These are phyloP conservation scores for Euleptes europaea DNA, from an alignment of 2,113 vertebrate species.

Conservation along the genomic window DNA sequence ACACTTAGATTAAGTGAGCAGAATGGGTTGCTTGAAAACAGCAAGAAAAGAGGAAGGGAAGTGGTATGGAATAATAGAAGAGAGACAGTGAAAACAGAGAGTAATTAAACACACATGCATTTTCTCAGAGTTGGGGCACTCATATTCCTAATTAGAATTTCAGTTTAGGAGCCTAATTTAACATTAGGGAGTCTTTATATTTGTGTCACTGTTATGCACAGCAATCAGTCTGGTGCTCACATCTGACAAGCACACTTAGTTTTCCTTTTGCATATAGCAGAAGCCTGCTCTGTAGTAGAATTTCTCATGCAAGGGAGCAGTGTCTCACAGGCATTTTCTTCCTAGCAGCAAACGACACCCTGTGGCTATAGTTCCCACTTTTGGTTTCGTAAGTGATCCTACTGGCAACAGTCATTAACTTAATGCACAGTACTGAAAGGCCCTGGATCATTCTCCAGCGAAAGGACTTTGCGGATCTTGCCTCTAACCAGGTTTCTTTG, in stretches of 20 bases:
- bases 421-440: neutral
- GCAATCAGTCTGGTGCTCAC: constrained; percentile 70
- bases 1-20: constrained; percentile 75
- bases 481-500: too few relatives aligned
- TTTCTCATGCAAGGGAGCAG: constrained; percentile 53
- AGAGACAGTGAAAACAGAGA: constrained; percentile 72
- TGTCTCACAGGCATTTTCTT: neutral
- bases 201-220: constrained; percentile 71
- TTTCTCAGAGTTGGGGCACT: constrained; percentile 74
- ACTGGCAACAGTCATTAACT: neutral
- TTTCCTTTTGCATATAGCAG: constrained; percentile 63
- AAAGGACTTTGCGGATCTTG: too few relatives aligned
- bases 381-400: neutral
- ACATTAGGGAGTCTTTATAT: constrained; percentile 79
- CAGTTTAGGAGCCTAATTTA: constrained; percentile 79
- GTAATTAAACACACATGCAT: constrained; percentile 79
- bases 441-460: too few relatives aligned
- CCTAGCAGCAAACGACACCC: neutral
- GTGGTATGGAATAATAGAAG: constrained; percentile 70
- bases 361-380: neutral
- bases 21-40: constrained; percentile 75
- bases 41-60: constrained; percentile 77
- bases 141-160: constrained; percentile 82
- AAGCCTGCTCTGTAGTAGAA: constrained; percentile 55
- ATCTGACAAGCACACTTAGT: constrained; percentile 65